Evolutionary conservation across 92 coral and sea anemone genomes (phyloP).

Genomic region (Pocillopora grandis): DNA sequence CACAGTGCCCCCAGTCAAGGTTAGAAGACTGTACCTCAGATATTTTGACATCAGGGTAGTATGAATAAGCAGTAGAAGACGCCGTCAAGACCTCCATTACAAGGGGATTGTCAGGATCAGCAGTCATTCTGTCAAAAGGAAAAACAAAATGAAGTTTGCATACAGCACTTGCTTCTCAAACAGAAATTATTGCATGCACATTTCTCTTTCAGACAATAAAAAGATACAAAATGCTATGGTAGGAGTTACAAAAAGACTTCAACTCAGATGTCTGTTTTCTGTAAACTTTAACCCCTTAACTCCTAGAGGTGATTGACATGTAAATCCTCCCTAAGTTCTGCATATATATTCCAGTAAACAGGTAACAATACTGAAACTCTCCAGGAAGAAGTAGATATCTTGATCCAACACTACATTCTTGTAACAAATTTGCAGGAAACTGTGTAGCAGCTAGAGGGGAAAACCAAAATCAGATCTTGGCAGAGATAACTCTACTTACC

Average conservation of each 20-base stretch:
- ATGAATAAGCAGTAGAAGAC: conserved; percentile 94
- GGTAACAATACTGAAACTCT: too few relatives aligned
- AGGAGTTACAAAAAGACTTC: not conserved
- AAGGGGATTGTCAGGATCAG: conserved; percentile 91
- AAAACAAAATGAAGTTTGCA: not conserved
- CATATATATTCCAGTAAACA: too few relatives aligned
- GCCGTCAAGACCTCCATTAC: conserved; percentile 94
- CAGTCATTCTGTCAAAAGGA: conserved; percentile 77
- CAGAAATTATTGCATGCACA: not conserved
- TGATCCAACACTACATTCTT: too few relatives aligned
- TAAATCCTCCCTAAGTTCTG: too few relatives aligned
- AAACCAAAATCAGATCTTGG: not conserved
- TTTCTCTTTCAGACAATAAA: not conserved
- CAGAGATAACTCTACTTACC: conserved; percentile 58
- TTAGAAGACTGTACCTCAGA: conserved; percentile 62
- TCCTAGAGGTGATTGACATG: too few relatives aligned
- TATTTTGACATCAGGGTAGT: conserved; percentile 85
- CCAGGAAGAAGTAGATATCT: too few relatives aligned
- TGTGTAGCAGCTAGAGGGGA: not conserved
- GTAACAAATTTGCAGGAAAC: not conserved
- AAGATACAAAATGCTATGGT: not conserved
- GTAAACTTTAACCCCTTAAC: too few relatives aligned
- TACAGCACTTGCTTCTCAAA: too few relatives aligned
- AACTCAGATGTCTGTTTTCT: too few relatives aligned
- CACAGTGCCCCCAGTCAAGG: too few relatives aligned